Conservation (phyloP, 2,888 invertebrate genomes). For the Sarcophaga carnaria region DNA sequence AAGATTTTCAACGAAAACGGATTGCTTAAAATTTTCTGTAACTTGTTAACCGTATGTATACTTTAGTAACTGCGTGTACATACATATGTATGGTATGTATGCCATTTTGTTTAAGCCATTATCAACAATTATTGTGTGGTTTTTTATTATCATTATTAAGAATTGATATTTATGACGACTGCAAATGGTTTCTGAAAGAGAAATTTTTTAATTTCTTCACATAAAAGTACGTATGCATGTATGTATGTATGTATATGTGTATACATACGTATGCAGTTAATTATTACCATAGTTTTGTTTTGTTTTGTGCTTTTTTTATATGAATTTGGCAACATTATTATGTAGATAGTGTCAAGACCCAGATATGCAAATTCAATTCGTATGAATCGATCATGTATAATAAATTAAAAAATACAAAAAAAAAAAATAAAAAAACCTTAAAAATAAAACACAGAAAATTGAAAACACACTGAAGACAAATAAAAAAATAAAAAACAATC, state of each 20-base stretch:
- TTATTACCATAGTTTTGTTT: background rate
- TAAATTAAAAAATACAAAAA: slow-evolving; percentile 60
- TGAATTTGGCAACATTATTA: slow-evolving; percentile 72
- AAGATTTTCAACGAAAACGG: too few relatives aligned
- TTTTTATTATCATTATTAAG: slow-evolving; percentile 16
- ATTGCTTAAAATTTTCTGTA: too few relatives aligned
- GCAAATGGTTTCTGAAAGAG: slow-evolving; percentile 63
- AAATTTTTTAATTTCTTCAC: slow-evolving; percentile 50
- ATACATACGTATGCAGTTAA: too few relatives aligned
- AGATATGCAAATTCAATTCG: slow-evolving; percentile 79
- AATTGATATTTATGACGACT: slow-evolving; percentile 28
- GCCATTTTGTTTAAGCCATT: background rate
- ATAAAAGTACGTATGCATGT: background rate
- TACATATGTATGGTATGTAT: too few relatives aligned
- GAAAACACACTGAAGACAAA: too few relatives aligned
- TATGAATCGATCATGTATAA: slow-evolving; percentile 66
- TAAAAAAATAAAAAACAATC: slow-evolving; percentile 57
- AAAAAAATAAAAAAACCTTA: background rate
- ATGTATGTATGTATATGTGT: background rate
- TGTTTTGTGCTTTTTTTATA: slow-evolving; percentile 7
- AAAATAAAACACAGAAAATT: slow-evolving; percentile 22
- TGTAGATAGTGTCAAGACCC: slow-evolving; percentile 77
- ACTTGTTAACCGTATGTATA: too few relatives aligned
- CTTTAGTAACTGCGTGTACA: too few relatives aligned
- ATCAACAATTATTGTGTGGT: background rate